phyloP scores from a whole-genome alignment of 1,140 invertebrate genomes.

The Neodiprion fabricii region DNA sequence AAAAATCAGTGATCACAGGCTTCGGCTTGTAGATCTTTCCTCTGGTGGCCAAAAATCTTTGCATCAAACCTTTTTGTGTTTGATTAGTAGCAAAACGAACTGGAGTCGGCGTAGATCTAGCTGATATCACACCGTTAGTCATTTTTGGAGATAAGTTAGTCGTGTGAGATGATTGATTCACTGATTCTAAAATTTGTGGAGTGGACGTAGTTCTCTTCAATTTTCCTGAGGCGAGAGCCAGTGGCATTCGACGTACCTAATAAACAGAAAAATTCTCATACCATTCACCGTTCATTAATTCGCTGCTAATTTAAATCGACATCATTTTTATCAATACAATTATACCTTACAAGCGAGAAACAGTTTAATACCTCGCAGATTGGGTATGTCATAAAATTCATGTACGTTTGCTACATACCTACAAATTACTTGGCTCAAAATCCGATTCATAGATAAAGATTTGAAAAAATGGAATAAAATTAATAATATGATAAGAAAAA shows the following conservation, averaged over 20 bases:
- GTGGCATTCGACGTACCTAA: constrained; percentile 56
- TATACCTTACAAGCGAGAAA: too few relatives aligned
- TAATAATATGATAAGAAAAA: too few relatives aligned
- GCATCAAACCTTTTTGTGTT: constrained; percentile 77
- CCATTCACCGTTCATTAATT: too few relatives aligned
- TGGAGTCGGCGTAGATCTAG: constrained; percentile 54
- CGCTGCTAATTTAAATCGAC: too few relatives aligned
- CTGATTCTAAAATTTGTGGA: constrained; percentile 62
- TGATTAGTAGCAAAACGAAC: constrained; percentile 66
- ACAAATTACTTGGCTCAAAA: too few relatives aligned
- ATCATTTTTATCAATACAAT: too few relatives aligned
- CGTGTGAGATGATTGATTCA: constrained; percentile 47
- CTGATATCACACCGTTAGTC: constrained; percentile 50
- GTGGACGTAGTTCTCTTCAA: constrained; percentile 68
- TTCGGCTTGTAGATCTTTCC: constrained; percentile 65
- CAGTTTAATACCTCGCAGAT: too few relatives aligned
- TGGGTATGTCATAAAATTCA: too few relatives aligned
- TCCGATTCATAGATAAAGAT: too few relatives aligned
- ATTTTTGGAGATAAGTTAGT: constrained; percentile 45
- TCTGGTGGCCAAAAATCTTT: constrained; percentile 76
- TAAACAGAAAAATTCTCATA: constrained; percentile 41
- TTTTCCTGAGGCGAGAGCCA: constrained; percentile 58
- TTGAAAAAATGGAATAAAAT: too few relatives aligned
- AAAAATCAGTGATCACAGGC: constrained; percentile 26
- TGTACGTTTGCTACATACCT: too few relatives aligned